Conservation (phyloP, 2,888 invertebrate genomes). For the Spilosoma lubricipeda region DNA sequence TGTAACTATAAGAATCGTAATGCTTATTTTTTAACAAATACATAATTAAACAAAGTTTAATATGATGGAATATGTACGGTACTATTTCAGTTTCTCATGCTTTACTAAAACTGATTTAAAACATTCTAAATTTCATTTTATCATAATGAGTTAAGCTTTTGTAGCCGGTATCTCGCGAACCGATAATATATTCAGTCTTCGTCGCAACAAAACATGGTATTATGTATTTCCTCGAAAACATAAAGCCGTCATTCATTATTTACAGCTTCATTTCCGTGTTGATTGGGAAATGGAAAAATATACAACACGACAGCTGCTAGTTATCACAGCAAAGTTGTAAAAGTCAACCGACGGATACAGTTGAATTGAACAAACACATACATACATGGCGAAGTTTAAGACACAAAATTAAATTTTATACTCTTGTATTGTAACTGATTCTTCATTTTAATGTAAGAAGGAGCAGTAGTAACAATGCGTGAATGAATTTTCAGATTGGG, state of each 20-base stretch:
- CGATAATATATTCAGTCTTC: not conserved
- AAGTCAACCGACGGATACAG: constrained; percentile 2
- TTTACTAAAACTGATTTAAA: not conserved
- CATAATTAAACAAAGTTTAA: not conserved
- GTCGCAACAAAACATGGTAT: not conserved
- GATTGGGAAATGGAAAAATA: constrained; percentile 14
- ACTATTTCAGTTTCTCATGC: not conserved
- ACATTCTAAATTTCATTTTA: not conserved
- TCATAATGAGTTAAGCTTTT: not conserved
- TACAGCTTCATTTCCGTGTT: constrained; percentile 16
- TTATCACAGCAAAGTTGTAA: constrained; percentile 16
- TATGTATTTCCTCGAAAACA: constrained; percentile 1
- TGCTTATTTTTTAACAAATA: too few relatives aligned
- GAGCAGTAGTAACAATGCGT: too few relatives aligned
- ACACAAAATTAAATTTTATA: not conserved
- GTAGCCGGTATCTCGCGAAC: not conserved
- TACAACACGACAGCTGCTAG: constrained; percentile 15
- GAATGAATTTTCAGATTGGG: not conserved
- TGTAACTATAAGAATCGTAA: too few relatives aligned
- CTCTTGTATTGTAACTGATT: not conserved
- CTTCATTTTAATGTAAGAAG: not conserved
- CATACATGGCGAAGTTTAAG: not conserved
- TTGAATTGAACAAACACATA: constrained; percentile 5
- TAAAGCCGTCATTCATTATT: constrained; percentile 10
- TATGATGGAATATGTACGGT: not conserved